Percentiles rank a stretch among this genome's conserved stretches.
Evolutionary conservation across 2,888 invertebrate genomes (phyloP).

Genomic region (Athrips mouffetella): DNA sequence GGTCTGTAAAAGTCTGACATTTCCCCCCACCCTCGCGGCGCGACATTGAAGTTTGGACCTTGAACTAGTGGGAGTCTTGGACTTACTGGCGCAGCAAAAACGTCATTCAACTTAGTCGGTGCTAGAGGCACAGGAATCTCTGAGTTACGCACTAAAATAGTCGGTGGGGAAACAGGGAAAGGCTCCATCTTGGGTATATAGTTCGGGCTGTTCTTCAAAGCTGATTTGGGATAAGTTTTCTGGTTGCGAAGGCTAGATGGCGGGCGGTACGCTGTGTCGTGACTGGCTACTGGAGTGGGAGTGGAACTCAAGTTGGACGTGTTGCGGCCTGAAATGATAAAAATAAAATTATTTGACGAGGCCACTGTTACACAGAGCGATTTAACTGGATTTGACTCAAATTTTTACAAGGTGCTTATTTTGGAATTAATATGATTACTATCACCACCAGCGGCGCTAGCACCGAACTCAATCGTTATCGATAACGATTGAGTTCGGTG

Average conservation of each 20-base stretch:
- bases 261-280: conserved; percentile 73
- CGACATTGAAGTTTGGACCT: conserved; percentile 87
- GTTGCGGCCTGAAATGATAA: conserved; percentile 60
- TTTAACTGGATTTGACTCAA: too few relatives aligned
- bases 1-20: conserved; percentile 84
- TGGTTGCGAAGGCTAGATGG: conserved; percentile 68
- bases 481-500: too few relatives aligned
- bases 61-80: conserved; percentile 59
- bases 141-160: conserved; percentile 48
- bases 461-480: too few relatives aligned
- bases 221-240: conserved; percentile 71
- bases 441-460: too few relatives aligned
- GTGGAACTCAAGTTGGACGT: conserved; percentile 67
- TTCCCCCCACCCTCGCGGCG: conserved; percentile 89
- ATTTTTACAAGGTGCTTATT: too few relatives aligned
- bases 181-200: conserved; percentile 70
- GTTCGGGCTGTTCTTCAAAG: conserved; percentile 54
- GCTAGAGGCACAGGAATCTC: conserved; percentile 64
- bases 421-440: too few relatives aligned
- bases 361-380: too few relatives aligned
- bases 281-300: conserved; percentile 65
- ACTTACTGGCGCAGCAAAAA: conserved; percentile 66
- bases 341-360: not conserved
- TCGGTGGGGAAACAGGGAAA: conserved; percentile 63
- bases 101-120: conserved; percentile 69